These are phyloP conservation scores for Virgularia gustaviana DNA, from an alignment of 92 coral and sea anemone species.

Conservation along the genomic window DNA sequence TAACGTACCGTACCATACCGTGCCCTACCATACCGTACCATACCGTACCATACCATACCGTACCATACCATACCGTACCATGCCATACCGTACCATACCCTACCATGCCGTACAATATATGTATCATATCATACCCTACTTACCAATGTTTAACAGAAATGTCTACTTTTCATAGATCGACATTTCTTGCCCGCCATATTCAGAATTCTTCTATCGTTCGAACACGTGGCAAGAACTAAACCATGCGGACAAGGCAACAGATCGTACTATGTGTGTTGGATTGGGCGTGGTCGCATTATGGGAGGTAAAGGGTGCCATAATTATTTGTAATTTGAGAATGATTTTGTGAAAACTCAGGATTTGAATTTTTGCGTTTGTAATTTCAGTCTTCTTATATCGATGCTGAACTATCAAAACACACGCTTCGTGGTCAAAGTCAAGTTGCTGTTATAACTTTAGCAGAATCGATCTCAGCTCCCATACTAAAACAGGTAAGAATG, in stretches of 20 bases:
- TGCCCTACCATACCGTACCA: no score
- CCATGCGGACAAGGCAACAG: slow-evolving; percentile 24
- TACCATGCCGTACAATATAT: background rate
- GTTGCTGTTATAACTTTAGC: slow-evolving; percentile 68
- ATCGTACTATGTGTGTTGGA: slow-evolving; percentile 58
- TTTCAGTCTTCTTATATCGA: slow-evolving; percentile 82
- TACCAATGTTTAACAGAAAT: background rate
- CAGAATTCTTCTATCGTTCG: slow-evolving; percentile 88
- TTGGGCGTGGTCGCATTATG: slow-evolving; percentile 87
- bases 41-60: slow-evolving; percentile 1
- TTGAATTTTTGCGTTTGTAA: background rate
- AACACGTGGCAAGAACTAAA: slow-evolving; percentile 75
- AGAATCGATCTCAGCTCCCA: slow-evolving; percentile 70
- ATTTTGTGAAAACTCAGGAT: no score
- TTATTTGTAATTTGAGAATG: background rate
- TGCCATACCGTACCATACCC: no score
- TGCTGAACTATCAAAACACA: slow-evolving; percentile 61
- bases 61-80: slow-evolving; percentile 6
- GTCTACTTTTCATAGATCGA: slow-evolving; percentile 49
- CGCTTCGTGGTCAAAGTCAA: slow-evolving; percentile 81
- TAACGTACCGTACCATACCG: no score
- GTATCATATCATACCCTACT: slow-evolving; percentile 2
- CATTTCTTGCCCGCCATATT: slow-evolving; percentile 75
- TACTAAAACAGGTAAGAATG: slow-evolving; percentile 34
- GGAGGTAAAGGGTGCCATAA: slow-evolving; percentile 58